Percentiles rank a stretch among this genome's conserved stretches.
Evolutionary conservation across 2,797 vertebrate species (phyloP).

Genomic region (Danio kyathit): DNA sequence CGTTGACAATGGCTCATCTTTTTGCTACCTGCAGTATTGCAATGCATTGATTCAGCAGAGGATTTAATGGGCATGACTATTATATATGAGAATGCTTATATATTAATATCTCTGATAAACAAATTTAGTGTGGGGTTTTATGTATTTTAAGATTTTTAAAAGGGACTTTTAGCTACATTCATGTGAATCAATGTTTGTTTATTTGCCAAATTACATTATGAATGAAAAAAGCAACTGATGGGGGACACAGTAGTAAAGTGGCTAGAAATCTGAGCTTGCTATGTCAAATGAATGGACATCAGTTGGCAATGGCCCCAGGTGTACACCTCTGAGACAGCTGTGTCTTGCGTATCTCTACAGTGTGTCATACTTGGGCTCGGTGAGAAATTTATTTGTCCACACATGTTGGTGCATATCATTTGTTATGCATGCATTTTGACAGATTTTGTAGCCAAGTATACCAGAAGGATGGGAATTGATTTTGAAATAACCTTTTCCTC

Average conservation of each 20-base stretch:
- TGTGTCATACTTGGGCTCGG: background rate
- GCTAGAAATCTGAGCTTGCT: background rate
- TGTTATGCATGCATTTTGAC: constrained; percentile 7
- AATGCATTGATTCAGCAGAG: background rate
- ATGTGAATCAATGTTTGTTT: background rate
- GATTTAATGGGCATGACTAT: background rate
- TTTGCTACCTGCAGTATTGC: constrained; percentile 13
- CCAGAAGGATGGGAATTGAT: background rate
- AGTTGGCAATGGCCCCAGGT: constrained; percentile 18
- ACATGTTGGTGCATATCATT: background rate
- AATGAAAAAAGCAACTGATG: background rate
- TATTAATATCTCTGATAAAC: background rate
- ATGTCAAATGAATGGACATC: background rate
- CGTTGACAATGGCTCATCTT: background rate
- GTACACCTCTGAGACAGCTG: constrained; percentile 17
- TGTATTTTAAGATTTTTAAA: background rate
- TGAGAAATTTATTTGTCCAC: background rate
- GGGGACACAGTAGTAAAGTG: constrained; percentile 6
- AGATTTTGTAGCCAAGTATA: no score
- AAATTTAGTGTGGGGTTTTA: background rate
- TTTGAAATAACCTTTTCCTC: background rate
- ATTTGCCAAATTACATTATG: background rate
- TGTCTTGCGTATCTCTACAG: background rate
- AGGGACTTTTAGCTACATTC: background rate
- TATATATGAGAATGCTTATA: background rate